A percentile compares a stretch with the other conserved stretches of the same genome.
Evolutionary conservation across 1,140 invertebrate genomes (phyloP).

Genomic region (Phthorimaea operculella): DNA sequence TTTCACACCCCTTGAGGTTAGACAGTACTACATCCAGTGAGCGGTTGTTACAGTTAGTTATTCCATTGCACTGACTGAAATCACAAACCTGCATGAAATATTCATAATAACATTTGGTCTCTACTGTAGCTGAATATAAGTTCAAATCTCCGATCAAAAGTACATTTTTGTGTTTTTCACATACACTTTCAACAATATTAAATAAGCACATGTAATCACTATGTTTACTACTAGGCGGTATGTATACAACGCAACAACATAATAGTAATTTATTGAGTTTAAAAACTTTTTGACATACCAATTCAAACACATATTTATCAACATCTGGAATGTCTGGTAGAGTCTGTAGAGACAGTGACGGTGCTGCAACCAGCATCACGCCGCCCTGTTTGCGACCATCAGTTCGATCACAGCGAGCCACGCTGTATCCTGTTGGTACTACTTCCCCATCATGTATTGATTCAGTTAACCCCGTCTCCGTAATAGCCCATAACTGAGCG

Average conservation of each 20-base stretch:
- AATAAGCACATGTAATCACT: not conserved
- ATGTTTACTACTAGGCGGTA: not conserved
- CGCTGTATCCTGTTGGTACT: not conserved
- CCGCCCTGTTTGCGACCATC: not conserved
- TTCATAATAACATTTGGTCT: not conserved
- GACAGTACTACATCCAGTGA: not conserved
- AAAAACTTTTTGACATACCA: not conserved
- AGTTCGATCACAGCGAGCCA: not conserved
- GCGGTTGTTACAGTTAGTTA: not conserved
- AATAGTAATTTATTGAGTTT: not conserved
- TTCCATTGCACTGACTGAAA: not conserved
- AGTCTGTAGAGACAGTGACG: not conserved
- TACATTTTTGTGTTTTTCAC: not conserved
- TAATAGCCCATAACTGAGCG: not conserved
- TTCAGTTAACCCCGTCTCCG: not conserved
- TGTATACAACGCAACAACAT: not conserved
- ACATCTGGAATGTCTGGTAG: not conserved
- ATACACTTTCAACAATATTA: not conserved
- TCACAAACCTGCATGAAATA: not conserved
- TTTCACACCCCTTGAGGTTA: no score
- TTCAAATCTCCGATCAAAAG: not conserved
- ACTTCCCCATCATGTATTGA: not conserved
- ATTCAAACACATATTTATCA: not conserved
- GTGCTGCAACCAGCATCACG: not conserved
- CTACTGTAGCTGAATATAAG: not conserved